Conservation (phyloP, 2,797 vertebrate genomes). For the Anabacerthia variegaticeps region DNA sequence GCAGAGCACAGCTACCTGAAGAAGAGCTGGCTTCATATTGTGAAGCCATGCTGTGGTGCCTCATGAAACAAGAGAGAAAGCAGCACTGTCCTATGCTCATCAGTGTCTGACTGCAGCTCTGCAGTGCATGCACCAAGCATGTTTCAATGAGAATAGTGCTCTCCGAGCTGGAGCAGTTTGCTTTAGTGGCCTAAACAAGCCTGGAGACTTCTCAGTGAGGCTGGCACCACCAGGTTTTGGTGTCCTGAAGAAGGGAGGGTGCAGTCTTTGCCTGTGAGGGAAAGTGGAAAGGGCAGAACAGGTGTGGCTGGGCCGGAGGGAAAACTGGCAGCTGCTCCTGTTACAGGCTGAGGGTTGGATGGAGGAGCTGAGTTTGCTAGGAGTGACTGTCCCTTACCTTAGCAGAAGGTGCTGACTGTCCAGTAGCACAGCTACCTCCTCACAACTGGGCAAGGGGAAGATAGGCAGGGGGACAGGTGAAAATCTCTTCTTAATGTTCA, state of each 20-base stretch:
- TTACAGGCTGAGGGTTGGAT: not conserved
- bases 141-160: not conserved
- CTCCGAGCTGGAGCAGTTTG: not conserved
- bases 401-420: not conserved
- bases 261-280: not conserved
- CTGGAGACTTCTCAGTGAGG: not conserved
- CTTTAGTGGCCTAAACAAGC: not conserved
- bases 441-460: not conserved
- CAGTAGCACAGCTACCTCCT: not conserved
- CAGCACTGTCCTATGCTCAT: not conserved
- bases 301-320: not conserved
- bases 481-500: not conserved
- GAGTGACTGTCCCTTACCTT: not conserved
- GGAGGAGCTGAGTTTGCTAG: not conserved
- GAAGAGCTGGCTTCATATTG: not conserved
- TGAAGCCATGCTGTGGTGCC: not conserved
- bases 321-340: not conserved
- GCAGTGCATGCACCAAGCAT: not conserved
- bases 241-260: not conserved
- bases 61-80: not conserved
- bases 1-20: not conserved
- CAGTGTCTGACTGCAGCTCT: not conserved
- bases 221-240: not conserved
- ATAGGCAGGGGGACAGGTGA: not conserved
- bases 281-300: not conserved